Evolutionary conservation across 2,888 invertebrate genomes (phyloP).

Genomic region (Pachydiplax longipennis): DNA sequence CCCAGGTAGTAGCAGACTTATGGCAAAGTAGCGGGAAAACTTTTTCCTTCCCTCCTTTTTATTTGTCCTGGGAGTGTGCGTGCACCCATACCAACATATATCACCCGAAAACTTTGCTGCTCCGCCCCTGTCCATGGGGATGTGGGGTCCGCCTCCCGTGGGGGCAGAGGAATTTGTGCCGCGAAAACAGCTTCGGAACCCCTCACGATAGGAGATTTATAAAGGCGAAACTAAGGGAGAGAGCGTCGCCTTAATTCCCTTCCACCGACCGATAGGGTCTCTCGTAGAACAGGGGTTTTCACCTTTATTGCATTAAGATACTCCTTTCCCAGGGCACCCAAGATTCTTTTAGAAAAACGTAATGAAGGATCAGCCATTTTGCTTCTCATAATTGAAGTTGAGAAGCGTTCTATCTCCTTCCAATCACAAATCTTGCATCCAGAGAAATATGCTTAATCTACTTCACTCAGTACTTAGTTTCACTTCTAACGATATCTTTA

Average conservation of each 20-base stretch:
- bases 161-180: constrained; percentile 20
- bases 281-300: too few species aligned
- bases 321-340: too few species aligned
- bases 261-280: background rate
- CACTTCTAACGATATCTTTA: too few species aligned
- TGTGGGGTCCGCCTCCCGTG: background rate
- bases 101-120: constrained; percentile 38
- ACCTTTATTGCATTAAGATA: too few species aligned
- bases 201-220: constrained; percentile 32
- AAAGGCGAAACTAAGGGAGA: background rate
- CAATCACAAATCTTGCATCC: too few species aligned
- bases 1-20: constrained; percentile 34
- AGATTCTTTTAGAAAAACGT: too few species aligned
- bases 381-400: too few species aligned
- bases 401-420: too few species aligned
- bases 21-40: constrained; percentile 18
- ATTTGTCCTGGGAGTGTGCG: constrained; percentile 33
- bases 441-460: too few species aligned
- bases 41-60: constrained; percentile 19
- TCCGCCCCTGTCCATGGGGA: background rate
- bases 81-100: constrained; percentile 17
- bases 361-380: too few species aligned
- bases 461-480: too few species aligned
- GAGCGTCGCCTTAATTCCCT: background rate
- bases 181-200: constrained; percentile 20